Base-by-base conservation (phyloP, 1,140 invertebrate species). In the Marisa cornuarietis region DNA sequence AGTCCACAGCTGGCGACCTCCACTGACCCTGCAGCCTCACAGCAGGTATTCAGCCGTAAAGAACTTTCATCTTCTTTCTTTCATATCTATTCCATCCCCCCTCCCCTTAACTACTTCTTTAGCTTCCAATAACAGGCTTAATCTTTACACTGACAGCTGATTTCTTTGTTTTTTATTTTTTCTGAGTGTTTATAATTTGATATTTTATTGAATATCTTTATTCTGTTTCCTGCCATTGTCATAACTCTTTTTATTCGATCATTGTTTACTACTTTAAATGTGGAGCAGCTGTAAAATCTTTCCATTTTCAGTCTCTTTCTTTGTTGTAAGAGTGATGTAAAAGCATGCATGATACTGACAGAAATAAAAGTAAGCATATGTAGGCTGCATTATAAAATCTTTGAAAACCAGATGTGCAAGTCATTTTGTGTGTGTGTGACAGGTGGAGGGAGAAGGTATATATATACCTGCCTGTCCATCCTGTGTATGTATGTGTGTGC, bases 1-100 rank as follows among this genome's bases (percentile, higher is more conserved):
- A 93, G 84, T 93, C 93, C 88, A 83, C 89, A 91, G 79, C 81
- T 89, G 80, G 88, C 88, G 69, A 88, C 87, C 73, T 82, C 85
- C 54, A 82, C 86, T 62, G 85, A 86, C 58, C 79, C 83, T 66
- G 78, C 80, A 69, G 75, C 84, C 61, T 58, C 54, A 14, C 54
- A 58, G 76, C 76, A 7, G n/a, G 82, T 66, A 79, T 82, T 52
- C 88, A 88, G 86, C 71, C 3, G 26, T 58, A 61, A 54, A 42
- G 10, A 16, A 1, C 54, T 58, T 58, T 58, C 54, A 58, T 58
- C 16, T 11, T 58, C 68, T 20, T n/a, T 10, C 18, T n/a, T 69
- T 62, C 54, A 5, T 7, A 7, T 69, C 68, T 18, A 18, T 24
- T 8, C 49, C 22, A 31, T 24, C 49, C 49, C 68, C 7, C n/a